phyloP scores from a whole-genome alignment of 2,113 vertebrate genomes.

The Caranx ignobilis region DNA sequence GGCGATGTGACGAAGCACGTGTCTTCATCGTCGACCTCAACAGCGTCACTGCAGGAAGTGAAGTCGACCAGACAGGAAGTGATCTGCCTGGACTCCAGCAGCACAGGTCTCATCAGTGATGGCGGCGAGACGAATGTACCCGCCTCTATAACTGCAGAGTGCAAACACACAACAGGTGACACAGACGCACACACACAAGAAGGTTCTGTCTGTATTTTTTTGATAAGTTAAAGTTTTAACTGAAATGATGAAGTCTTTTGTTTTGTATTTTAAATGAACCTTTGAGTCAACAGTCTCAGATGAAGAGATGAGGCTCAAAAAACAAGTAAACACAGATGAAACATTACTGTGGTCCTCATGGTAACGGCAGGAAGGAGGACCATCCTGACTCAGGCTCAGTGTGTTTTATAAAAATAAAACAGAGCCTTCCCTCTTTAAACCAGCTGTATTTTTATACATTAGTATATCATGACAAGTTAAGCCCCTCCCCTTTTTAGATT shows the following conservation, averaged over 20 bases:
- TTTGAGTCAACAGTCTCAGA: background rate
- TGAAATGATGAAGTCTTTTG: no score
- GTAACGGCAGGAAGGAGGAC: no score
- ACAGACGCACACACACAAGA: background rate
- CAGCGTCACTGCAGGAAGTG: constrained; percentile 50
- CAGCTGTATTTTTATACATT: background rate
- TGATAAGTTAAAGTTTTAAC: no score
- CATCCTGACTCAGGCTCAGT: no score
- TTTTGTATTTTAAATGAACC: background rate
- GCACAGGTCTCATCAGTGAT: constrained; percentile 77
- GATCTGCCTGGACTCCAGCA: constrained; percentile 88
- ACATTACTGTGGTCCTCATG: no score
- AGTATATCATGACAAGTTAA: background rate
- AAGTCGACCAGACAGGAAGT: constrained; percentile 82
- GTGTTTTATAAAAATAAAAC: no score
- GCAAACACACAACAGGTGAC: constrained; percentile 88
- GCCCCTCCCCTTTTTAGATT: background rate
- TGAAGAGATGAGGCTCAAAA: no score
- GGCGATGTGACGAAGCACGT: constrained; percentile 85
- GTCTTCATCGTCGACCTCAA: constrained; percentile 58
- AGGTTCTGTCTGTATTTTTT: no score
- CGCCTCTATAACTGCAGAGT: background rate
- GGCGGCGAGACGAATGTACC: constrained; percentile 79
- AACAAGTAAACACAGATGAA: no score
- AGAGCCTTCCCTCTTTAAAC: no score